Evolutionary conservation across 1,140 invertebrate genomes (phyloP).

Genomic region (Cydia fagiglandana): DNA sequence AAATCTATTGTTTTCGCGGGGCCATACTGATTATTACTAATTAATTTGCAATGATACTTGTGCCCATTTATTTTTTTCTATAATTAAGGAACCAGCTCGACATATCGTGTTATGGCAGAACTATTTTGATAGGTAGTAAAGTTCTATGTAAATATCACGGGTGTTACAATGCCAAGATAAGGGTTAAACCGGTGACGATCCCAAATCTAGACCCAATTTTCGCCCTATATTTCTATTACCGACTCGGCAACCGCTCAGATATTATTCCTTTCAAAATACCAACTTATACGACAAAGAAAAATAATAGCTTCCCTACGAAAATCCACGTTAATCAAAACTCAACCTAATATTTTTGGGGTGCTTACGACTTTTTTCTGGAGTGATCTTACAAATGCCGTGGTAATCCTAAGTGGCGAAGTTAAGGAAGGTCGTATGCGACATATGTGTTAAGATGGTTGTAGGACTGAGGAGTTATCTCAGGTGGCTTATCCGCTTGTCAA

Average conservation of each 20-base stretch:
- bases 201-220: background rate
- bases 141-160: too few relatives aligned
- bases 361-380: background rate
- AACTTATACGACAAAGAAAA: background rate
- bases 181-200: background rate
- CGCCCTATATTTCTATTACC: background rate
- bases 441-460: background rate
- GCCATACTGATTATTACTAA: too few relatives aligned
- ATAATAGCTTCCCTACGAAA: background rate
- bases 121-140: too few relatives aligned
- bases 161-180: too few relatives aligned
- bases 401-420: background rate
- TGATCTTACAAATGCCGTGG: background rate
- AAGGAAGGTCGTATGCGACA: background rate
- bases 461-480: background rate
- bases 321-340: background rate
- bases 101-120: too few relatives aligned
- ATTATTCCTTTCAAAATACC: constrained; percentile 4
- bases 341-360: background rate
- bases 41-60: too few relatives aligned
- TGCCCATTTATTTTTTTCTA: too few relatives aligned
- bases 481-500: background rate
- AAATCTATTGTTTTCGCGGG: too few relatives aligned
- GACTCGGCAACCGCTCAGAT: background rate
- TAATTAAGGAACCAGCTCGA: too few relatives aligned